Base-by-base conservation (phyloP, 2,888 invertebrate species). In the Cephus sareptanus region DNA sequence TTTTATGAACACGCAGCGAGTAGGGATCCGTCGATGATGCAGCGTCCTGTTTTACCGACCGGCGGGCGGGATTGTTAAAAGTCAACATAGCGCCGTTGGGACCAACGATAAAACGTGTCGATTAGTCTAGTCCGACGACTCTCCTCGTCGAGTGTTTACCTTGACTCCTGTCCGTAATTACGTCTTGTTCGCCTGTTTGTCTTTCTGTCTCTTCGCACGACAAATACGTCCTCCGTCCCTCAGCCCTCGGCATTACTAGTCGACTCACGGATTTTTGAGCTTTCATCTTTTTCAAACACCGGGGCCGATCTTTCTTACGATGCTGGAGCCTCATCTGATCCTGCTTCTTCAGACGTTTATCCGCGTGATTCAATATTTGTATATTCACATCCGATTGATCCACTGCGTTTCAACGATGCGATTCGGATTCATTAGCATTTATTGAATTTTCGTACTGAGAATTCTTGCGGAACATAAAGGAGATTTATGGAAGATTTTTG, bases 51-150 rank as follows among this genome's bases (percentile, higher is more conserved):
- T 15, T 23, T 56, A 56, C 56, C 56, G 56, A 23, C 56, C 23
- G 56, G 23, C 23, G 23, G 23, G 56, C 23, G 56, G 56, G 56
- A 56, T 56, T 23, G 56, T 56, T 2, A 56, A 56, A 56, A 23
- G 56, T 56, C 56, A 56, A 56, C 56, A 23, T 56, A 84, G 81
- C 82, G 80, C 81, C 82, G 82, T 83, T 81, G 83, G 84, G 83
- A 83, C 82, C 83, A 85, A 83, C 82, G 85, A 82, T 83, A 82
- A 83, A 82, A 35, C 83, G 82, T 81, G 81, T 84, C 84, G 86
- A 86, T 85, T 85, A 85, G 81, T 77, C 79, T 81, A 81, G 82
- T 83, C 81, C 77, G 77, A 74, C 81, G 80, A 23, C 23, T 56
- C 56, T 80, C 79, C 81, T 78, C 78, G 79, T 81, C 81, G 80